Evolutionary conservation across 1,140 invertebrate species (phyloP).

Genomic region (Drosophila willistoni): DNA sequence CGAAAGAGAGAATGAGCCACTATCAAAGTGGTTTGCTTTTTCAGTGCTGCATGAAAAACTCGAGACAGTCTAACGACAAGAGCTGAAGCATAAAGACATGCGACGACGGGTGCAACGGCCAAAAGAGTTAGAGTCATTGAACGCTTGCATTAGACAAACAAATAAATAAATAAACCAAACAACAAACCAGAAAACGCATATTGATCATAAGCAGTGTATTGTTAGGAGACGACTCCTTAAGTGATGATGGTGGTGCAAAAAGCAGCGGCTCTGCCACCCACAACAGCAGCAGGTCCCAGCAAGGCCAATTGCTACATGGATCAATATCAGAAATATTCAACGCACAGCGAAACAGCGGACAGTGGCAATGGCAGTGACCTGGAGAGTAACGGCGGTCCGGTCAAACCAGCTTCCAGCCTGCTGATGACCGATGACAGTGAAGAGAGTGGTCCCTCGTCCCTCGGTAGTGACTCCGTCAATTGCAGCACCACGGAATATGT

Average conservation of each 20-base stretch:
- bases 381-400: slow-evolving; percentile 84
- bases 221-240: slow-evolving; percentile 6
- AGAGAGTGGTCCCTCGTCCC: slow-evolving; percentile 72
- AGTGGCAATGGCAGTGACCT: slow-evolving; percentile 93
- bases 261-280: slow-evolving; percentile 36
- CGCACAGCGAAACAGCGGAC: slow-evolving; percentile 90
- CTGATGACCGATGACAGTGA: slow-evolving; percentile 84
- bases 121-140: slow-evolving; percentile 65
- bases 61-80: slow-evolving; percentile 73
- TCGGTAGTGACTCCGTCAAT: slow-evolving; percentile 78
- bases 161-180: slow-evolving; percentile 23
- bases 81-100: slow-evolving; percentile 78
- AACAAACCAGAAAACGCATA: slow-evolving; percentile 11
- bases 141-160: slow-evolving; percentile 50
- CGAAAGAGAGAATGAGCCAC: slow-evolving; percentile 26
- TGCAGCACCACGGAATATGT: slow-evolving; percentile 71
- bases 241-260: slow-evolving; percentile 62
- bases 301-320: slow-evolving; percentile 86
- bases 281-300: slow-evolving; percentile 27
- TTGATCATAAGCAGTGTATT: slow-evolving; percentile 1
- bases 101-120: slow-evolving; percentile 81
- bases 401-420: slow-evolving; percentile 84
- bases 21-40: slow-evolving; percentile 46
- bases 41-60: slow-evolving; percentile 60
- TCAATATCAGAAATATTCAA: slow-evolving; percentile 67